Percentiles rank a stretch among this genome's conserved stretches.
These are phyloP conservation scores for Tor tambroides DNA, from an alignment of 2,113 vertebrate species.

Conservation along the genomic window DNA sequence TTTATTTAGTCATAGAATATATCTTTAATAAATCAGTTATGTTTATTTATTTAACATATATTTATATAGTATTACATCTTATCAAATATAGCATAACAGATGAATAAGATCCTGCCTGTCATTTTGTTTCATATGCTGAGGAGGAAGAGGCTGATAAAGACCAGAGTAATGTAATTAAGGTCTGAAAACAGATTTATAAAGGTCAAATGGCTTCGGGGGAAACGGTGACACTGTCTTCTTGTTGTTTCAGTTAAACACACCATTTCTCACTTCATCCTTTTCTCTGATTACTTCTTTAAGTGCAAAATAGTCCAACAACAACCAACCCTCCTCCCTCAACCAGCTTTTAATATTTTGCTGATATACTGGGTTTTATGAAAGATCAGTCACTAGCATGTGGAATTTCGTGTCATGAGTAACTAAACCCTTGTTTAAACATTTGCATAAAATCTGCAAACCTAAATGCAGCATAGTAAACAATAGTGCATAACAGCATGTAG, in stretches of 20 bases:
- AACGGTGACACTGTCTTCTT: neutral
- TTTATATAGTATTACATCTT: neutral
- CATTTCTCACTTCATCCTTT: neutral
- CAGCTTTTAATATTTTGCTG: neutral
- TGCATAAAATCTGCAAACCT: neutral
- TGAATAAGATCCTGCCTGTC: neutral
- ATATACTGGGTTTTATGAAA: neutral
- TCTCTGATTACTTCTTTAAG: neutral
- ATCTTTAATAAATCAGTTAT: too few relatives aligned
- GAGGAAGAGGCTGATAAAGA: neutral
- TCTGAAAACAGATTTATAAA: slow-evolving; percentile 1
- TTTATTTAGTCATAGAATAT: too few relatives aligned
- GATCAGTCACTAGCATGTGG: neutral
- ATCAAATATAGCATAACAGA: neutral
- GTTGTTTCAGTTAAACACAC: slow-evolving; percentile 14
- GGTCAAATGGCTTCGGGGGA: neutral
- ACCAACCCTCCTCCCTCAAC: neutral
- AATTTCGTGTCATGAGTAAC: neutral
- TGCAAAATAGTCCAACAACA: neutral
- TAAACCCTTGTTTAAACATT: neutral
- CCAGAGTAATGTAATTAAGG: neutral
- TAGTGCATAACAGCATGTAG: neutral
- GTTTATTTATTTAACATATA: too few relatives aligned
- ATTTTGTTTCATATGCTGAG: neutral
- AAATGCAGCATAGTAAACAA: neutral